These are phyloP conservation scores for Vesta saturnalis DNA, from an alignment of 2,888 invertebrate genomes.

Conservation along the genomic window DNA sequence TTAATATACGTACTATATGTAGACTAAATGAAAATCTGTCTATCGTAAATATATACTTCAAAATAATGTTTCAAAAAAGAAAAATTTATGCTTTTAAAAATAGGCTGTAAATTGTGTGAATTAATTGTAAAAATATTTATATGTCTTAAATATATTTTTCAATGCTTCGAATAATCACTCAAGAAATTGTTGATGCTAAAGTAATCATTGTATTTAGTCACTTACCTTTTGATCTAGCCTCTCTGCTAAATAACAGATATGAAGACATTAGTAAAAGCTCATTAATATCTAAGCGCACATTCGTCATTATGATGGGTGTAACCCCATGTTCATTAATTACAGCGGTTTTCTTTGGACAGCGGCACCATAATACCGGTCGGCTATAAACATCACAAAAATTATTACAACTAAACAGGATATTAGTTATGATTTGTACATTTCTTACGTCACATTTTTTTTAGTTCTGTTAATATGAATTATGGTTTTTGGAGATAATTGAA, in stretches of 20 bases:
- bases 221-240: too few species aligned
- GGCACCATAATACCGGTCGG: slow-evolving; percentile 33
- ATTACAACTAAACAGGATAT: slow-evolving; percentile 40
- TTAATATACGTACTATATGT: too few species aligned
- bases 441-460: slow-evolving; percentile 10
- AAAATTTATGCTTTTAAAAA: too few species aligned
- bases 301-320: slow-evolving; percentile 50
- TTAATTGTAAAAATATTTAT: too few species aligned
- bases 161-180: too few species aligned
- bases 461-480: slow-evolving; percentile 17
- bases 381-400: slow-evolving; percentile 35
- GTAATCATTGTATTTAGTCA: too few species aligned
- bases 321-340: slow-evolving; percentile 45
- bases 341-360: slow-evolving; percentile 37
- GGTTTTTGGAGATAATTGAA: slow-evolving; percentile 3
- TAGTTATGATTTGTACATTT: slow-evolving; percentile 37
- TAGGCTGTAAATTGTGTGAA: too few species aligned
- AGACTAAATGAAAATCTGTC: too few species aligned
- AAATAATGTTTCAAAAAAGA: too few species aligned
- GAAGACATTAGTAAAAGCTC: slow-evolving; percentile 55
- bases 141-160: too few species aligned
- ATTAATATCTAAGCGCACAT: slow-evolving; percentile 50
- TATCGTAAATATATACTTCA: too few species aligned
- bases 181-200: too few species aligned
- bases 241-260: slow-evolving; percentile 48